Percentiles rank a stretch among this genome's conserved stretches.
Conservation (phyloP, 2,888 invertebrate species). For the Brachypalpus laphriformis region DNA sequence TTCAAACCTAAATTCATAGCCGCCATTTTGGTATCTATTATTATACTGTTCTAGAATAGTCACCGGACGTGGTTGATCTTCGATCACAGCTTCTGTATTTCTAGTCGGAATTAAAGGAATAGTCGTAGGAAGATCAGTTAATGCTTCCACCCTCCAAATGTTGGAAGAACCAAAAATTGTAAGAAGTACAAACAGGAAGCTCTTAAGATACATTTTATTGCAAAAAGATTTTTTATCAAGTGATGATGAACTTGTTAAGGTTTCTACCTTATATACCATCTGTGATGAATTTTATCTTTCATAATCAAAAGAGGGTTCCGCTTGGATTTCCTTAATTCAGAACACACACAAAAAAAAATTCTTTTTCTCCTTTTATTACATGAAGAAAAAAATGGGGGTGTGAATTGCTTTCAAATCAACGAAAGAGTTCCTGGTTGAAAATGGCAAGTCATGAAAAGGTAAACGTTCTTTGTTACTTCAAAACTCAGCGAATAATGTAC, state of each 20-base stretch:
- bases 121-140: not conserved
- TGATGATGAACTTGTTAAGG: conserved; percentile 15
- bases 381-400: too few species aligned
- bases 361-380: too few species aligned
- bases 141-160: not conserved
- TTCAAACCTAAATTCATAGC: conserved; percentile 79
- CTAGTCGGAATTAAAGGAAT: not conserved
- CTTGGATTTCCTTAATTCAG: conserved; percentile 25
- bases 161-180: not conserved
- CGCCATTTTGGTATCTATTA: conserved; percentile 80
- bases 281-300: conserved; percentile 8
- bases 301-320: too few species aligned
- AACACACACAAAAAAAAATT: not conserved
- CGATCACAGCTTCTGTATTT: not conserved
- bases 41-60: conserved; percentile 77
- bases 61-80: not conserved
- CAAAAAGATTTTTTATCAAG: conserved; percentile 4
- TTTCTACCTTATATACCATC: conserved; percentile 51
- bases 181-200: not conserved
- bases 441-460: too few species aligned
- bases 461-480: too few species aligned
- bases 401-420: too few species aligned
- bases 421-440: too few species aligned
- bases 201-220: conserved; percentile 39
- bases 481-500: too few species aligned